Evolutionary conservation across 2,113 vertebrate species (phyloP).

Genomic region (Malurus cyaneus): DNA sequence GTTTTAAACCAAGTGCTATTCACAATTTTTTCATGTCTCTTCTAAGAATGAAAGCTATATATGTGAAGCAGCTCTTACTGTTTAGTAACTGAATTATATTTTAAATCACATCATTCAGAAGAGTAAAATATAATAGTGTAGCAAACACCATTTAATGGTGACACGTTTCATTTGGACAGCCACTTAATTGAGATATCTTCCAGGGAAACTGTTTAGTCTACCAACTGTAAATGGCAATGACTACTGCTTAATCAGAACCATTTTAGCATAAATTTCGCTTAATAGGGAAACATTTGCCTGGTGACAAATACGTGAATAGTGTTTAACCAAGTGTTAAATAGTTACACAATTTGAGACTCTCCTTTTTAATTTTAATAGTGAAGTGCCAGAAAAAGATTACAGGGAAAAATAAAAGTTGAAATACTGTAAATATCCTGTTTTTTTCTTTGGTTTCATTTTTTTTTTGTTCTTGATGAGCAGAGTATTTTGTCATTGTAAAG

Average conservation of each 20-base stretch:
- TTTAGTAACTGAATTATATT: slow-evolving; percentile 17
- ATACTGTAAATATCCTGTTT: background rate
- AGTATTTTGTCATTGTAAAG: background rate
- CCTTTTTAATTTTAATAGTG: slow-evolving; percentile 52
- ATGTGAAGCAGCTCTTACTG: background rate
- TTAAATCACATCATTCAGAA: slow-evolving; percentile 20
- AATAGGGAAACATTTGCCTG: slow-evolving; percentile 57
- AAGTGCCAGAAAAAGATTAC: slow-evolving; percentile 33
- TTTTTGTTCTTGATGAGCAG: background rate
- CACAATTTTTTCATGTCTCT: background rate
- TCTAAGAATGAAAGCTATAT: background rate
- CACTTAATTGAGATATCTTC: slow-evolving; percentile 65
- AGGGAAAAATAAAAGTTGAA: background rate
- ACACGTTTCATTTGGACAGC: slow-evolving; percentile 48
- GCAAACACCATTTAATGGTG: slow-evolving; percentile 40
- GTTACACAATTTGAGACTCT: slow-evolving; percentile 42
- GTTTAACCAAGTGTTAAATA: slow-evolving; percentile 69
- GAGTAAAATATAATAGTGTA: slow-evolving; percentile 10
- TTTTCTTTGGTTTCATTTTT: background rate
- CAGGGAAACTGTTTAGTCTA: slow-evolving; percentile 50
- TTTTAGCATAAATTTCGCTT: slow-evolving; percentile 56
- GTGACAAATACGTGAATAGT: slow-evolving; percentile 64
- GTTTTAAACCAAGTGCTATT: background rate
- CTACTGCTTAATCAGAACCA: slow-evolving; percentile 61
- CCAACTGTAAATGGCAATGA: slow-evolving; percentile 58